Evolutionary conservation across 2,113 vertebrate genomes (phyloP), one percentile per base, ranked within the genome.

Genomic region (Scalopus aquaticus): DNA sequence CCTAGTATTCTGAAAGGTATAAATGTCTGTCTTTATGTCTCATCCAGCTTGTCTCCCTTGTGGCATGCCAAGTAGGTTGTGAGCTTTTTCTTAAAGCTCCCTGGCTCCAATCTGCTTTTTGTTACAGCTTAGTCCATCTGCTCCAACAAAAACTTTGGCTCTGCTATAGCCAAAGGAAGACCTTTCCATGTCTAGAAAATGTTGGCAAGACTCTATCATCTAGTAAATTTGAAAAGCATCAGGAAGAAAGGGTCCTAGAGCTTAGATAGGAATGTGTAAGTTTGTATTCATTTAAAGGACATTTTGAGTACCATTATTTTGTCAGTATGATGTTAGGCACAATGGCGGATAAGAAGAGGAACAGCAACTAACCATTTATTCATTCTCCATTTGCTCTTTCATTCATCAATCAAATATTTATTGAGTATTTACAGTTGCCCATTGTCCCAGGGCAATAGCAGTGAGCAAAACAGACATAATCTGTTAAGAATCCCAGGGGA

Each of bases 341-440:
- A 64, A 37, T 91, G 17, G 19, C 2, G 35, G 9, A 80, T 76
- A 70, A 37, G 19, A 67, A 65, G 35, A 74, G 9, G 26, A 69
- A 70, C 44, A 84, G 5, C 37, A 72, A 56, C 20, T 42, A 64
- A 64, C 20, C 42, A 74, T 35, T 44, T 62, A 79, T 64, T 88
- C 56, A 74, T 46, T 89, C 3, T 64, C 15, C 65, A 51, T 91
- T 86, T 19, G 65, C 73, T 89, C n/a, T 82, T 74, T n/a, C 32
- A 89, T 70, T 96, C 30, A 76, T 70, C 17, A 87, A 10, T 72
- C 24, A 85, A 37, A 35, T 89, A 91, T 88, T 87, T 95, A 82
- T 74, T 76, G 65, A 88, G 16, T 2, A 51, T 89, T 12, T 86
- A 73, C 5, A 70, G 8, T 87, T 89, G 2, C 12, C 35, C 15